phyloP scores from a whole-genome alignment of 2,113 vertebrate species.

The Aptenodytes forsteri region DNA sequence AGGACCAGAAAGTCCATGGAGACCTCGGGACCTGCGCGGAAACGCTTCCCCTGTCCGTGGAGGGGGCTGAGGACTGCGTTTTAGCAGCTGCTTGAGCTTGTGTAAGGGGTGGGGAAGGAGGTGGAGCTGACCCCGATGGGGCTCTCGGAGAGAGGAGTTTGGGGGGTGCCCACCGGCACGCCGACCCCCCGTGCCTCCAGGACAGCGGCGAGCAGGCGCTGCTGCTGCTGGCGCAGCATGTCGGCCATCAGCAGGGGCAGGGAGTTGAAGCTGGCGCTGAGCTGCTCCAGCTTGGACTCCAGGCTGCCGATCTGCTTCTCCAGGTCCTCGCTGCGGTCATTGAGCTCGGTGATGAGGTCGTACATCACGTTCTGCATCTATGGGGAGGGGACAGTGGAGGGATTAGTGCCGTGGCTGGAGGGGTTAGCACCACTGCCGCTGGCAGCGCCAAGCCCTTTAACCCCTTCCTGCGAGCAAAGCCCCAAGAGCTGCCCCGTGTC shows the following conservation, averaged over 20 bases:
- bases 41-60: slow-evolving; percentile 37
- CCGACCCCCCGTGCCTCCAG: slow-evolving; percentile 77
- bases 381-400: neutral
- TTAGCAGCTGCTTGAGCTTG: slow-evolving; percentile 92
- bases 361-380: slow-evolving; percentile 99
- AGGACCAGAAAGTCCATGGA: slow-evolving; percentile 47
- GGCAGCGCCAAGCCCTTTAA: neutral
- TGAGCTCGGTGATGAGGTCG: slow-evolving; percentile 96
- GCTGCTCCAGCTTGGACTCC: slow-evolving; percentile 93
- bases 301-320: slow-evolving; percentile 95
- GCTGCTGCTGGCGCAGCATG: slow-evolving; percentile 91
- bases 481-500: neutral
- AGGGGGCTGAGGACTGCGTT: neutral
- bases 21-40: slow-evolving; percentile 43
- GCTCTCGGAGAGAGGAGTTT: slow-evolving; percentile 78
- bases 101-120: slow-evolving; percentile 85
- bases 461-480: neutral
- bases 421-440: neutral
- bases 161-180: slow-evolving; percentile 74
- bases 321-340: slow-evolving; percentile 95
- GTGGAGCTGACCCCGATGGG: slow-evolving; percentile 81
- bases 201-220: slow-evolving; percentile 87
- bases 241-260: slow-evolving; percentile 90
- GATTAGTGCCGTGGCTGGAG: neutral
- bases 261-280: slow-evolving; percentile 86